Conservation (phyloP, 2,888 invertebrate species). For the Hypolimnas misippus region DNA sequence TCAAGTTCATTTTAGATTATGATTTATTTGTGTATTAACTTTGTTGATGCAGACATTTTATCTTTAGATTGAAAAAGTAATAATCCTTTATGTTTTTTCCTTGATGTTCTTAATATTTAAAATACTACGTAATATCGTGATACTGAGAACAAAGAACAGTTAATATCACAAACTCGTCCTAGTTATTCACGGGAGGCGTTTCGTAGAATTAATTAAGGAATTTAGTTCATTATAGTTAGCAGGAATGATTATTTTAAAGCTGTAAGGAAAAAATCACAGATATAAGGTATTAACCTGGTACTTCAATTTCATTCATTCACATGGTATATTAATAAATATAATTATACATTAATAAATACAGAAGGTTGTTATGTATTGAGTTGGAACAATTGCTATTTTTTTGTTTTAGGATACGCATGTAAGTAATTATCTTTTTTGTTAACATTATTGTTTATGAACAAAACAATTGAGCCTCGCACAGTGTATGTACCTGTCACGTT, state of each 20-base stretch:
- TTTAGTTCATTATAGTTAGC: neutral
- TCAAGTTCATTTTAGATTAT: no score
- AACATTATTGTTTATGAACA: no score
- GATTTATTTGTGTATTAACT: no score
- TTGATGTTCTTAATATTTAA: neutral
- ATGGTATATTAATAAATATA: no score
- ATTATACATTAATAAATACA: no score
- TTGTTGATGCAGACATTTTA: neutral
- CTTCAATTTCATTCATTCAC: no score
- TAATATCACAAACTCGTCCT: conserved; percentile 8
- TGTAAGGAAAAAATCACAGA: no score
- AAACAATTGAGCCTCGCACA: no score
- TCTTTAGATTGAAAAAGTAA: neutral
- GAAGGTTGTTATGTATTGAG: no score
- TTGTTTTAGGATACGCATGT: neutral
- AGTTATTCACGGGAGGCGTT: conserved; percentile 19
- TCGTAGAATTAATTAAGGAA: conserved; percentile 22
- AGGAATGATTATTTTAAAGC: neutral
- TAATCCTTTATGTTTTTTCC: neutral
- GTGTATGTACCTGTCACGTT: no score
- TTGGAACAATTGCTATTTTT: neutral
- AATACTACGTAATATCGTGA: neutral
- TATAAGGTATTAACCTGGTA: no score
- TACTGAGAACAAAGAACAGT: neutral
- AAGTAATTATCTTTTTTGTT: no score